phyloP scores from a whole-genome alignment of 2,888 invertebrate genomes.

The Apodemia duryi region DNA sequence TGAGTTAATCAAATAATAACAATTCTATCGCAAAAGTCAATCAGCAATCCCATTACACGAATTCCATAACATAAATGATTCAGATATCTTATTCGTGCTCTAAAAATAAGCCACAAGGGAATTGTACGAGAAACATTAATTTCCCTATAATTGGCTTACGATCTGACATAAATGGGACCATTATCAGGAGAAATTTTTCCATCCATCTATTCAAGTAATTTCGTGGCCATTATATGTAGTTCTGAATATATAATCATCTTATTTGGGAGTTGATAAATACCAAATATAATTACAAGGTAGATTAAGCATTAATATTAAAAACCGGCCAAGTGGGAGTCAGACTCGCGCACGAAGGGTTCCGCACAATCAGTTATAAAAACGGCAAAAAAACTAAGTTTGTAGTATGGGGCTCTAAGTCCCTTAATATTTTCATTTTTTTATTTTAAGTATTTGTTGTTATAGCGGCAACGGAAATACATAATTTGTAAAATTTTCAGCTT shows the following conservation, averaged over 20 bases:
- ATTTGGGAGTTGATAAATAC: not conserved
- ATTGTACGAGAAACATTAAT: constrained; percentile 28
- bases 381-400: too few relatives aligned
- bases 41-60: constrained; percentile 12
- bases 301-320: not conserved
- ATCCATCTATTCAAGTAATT: constrained; percentile 21
- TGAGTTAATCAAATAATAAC: constrained; percentile 8
- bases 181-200: constrained; percentile 22
- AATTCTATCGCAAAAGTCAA: constrained; percentile 2
- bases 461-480: too few relatives aligned
- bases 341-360: too few relatives aligned
- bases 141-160: constrained; percentile 36
- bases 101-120: constrained; percentile 16
- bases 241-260: constrained; percentile 15
- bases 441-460: too few relatives aligned
- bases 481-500: too few relatives aligned
- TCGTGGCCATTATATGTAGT: constrained; percentile 12
- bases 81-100: constrained; percentile 13
- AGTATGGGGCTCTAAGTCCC: too few relatives aligned
- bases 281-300: not conserved
- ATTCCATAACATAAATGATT: constrained; percentile 12
- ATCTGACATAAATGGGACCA: constrained; percentile 30
- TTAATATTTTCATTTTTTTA: too few relatives aligned
- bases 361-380: too few relatives aligned
- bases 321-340: too few relatives aligned